Evolutionary conservation across 2,113 vertebrate genomes (phyloP), one percentile per base, ranked within the genome.

Genomic region (Ictalurus furcatus): DNA sequence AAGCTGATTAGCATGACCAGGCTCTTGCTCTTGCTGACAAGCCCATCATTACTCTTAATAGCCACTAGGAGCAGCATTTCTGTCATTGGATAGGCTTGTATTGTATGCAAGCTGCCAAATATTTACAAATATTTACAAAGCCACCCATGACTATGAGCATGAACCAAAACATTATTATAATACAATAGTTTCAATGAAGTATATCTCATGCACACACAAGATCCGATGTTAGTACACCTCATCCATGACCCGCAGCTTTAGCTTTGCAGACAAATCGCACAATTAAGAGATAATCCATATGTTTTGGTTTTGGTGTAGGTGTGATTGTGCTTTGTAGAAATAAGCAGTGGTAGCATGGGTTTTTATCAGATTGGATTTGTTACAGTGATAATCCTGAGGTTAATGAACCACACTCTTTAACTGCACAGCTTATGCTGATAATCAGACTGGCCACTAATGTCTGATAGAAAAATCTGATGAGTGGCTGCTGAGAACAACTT

Each of bases 331-430:
- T 88, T n/a, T 2, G 9, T 61, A 3, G 14, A 67, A 48, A 86
- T 78, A 86, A 71, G n/a, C 25, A n/a, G 28, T 30, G 37, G 85
- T 80, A 83, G 54, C 13, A 30, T 40, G 56, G 21, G 6, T 78
- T 13, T 13, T 88, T 89, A 93, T 93, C 91, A 89, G 92, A 94
- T 93, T 74, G 85, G 92, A 92, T 86, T 93, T 91, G 92, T 91
- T 91, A 90, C 84, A 90, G 63, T 83, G 73, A 73, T 85, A 56
- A 87, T 78, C 92, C 91, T 86, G 28, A 89, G 83, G 69, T 88
- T 91, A 93, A 94, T 92, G 90, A 92, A 93, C 92, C 90, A 92
- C 92, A 85, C 93, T 93, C 92, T 67, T 89, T 14, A 81, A 81
- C 86, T 88, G 89, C 89, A 87, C 89, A 85, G 91, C 92, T 90